These are phyloP conservation scores for Propithecus perrieri DNA, from an alignment of 2,797 vertebrate species.

Conservation along the genomic window DNA sequence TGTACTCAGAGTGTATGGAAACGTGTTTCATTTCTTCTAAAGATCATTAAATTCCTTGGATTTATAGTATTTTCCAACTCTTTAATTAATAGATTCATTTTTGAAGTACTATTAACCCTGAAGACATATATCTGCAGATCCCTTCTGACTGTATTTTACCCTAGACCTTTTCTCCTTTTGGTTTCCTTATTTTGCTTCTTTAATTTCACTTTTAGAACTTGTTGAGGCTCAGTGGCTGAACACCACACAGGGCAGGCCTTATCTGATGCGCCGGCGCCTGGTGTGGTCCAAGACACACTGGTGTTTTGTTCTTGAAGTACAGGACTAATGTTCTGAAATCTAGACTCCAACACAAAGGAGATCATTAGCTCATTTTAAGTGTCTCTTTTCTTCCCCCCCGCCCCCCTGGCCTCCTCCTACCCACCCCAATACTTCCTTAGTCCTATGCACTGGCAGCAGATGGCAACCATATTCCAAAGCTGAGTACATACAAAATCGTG, in stretches of 20 bases:
- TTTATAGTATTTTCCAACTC: constrained; percentile 43
- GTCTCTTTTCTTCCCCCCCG: constrained; percentile 57
- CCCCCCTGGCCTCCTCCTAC: neutral
- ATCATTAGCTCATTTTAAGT: constrained; percentile 68
- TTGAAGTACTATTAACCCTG: constrained; percentile 56
- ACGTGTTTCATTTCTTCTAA: constrained; percentile 46
- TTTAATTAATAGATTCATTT: constrained; percentile 67
- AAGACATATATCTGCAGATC: constrained; percentile 14
- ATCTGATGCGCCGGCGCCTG: constrained; percentile 75
- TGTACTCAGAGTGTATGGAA: neutral
- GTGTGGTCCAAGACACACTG: constrained; percentile 66
- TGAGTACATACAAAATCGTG: constrained; percentile 50
- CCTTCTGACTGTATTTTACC: constrained; percentile 37
- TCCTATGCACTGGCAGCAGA: constrained; percentile 64
- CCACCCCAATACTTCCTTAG: constrained; percentile 59
- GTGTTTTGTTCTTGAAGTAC: constrained; percentile 71
- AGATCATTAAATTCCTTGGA: constrained; percentile 51
- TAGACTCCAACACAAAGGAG: constrained; percentile 71
- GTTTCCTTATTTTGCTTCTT: constrained; percentile 58
- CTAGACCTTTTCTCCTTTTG: constrained; percentile 7
- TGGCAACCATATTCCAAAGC: constrained; percentile 71
- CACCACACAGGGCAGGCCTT: constrained; percentile 51
- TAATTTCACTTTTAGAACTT: constrained; percentile 68
- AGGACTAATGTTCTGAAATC: constrained; percentile 73
- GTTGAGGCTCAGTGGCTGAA: constrained; percentile 33